Conservation (phyloP, 1,140 invertebrate species). For the Drosophila takahashii region DNA sequence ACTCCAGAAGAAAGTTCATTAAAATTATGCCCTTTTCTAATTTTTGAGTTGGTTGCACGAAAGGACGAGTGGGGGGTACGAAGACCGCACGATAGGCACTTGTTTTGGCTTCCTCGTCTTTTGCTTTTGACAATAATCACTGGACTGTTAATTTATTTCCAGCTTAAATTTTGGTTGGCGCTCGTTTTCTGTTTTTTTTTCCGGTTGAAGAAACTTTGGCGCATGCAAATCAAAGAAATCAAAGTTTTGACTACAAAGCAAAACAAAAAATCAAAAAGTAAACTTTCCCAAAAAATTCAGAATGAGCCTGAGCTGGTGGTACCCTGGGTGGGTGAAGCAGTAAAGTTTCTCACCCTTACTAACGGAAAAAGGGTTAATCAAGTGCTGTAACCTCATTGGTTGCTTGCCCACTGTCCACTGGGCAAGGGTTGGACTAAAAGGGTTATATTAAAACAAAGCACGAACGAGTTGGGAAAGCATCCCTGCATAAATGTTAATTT, state of each 20-base stretch:
- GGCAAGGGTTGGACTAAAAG: slow-evolving; percentile 61
- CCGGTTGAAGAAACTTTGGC: slow-evolving; percentile 80
- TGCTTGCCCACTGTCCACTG: slow-evolving; percentile 45
- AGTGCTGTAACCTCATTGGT: slow-evolving; percentile 47
- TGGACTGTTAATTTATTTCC: slow-evolving; percentile 81
- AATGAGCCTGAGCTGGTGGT: neutral
- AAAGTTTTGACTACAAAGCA: slow-evolving; percentile 55
- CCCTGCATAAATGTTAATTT: slow-evolving; percentile 18
- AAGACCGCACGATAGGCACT: slow-evolving; percentile 63
- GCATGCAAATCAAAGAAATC: slow-evolving; percentile 80
- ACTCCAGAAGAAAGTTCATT: slow-evolving; percentile 74
- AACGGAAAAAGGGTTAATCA: slow-evolving; percentile 57
- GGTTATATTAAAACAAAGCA: slow-evolving; percentile 66
- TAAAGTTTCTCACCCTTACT: slow-evolving; percentile 29
- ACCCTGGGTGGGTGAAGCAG: slow-evolving; percentile 33
- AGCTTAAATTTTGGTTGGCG: slow-evolving; percentile 38
- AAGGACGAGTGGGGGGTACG: slow-evolving; percentile 5
- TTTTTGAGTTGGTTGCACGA: slow-evolving; percentile 55
- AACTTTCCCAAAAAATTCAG: slow-evolving; percentile 25
- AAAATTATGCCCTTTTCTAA: slow-evolving; percentile 83
- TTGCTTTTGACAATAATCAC: slow-evolving; percentile 82
- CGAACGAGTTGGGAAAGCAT: slow-evolving; percentile 9
- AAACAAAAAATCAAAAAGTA: slow-evolving; percentile 16
- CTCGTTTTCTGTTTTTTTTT: slow-evolving; percentile 52
- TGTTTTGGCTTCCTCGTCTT: slow-evolving; percentile 68